These are phyloP conservation scores for Gymnosoma rotundatum DNA, from an alignment of 2,888 invertebrate genomes.

Conservation along the genomic window DNA sequence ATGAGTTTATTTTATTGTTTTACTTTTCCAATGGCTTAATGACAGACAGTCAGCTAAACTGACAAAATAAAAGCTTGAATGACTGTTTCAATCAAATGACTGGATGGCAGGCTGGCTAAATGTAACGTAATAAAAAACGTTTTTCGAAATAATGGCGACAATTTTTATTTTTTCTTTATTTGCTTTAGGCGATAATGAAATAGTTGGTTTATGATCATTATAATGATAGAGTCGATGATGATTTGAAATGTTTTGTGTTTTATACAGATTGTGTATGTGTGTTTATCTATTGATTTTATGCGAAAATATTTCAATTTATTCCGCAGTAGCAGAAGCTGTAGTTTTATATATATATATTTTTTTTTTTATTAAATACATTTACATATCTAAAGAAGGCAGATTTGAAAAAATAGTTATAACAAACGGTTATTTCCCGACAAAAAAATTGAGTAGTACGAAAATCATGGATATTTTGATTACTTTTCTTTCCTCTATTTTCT, in stretches of 20 bases:
- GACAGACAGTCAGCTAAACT: slow-evolving; percentile 14
- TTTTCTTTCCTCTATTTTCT: too few species aligned
- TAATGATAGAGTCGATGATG: slow-evolving; percentile 34
- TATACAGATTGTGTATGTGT: not conserved
- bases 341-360: too few species aligned
- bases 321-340: not conserved
- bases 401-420: too few species aligned
- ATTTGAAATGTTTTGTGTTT: slow-evolving; percentile 20
- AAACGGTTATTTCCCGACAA: too few species aligned
- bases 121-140: slow-evolving; percentile 25
- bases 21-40: slow-evolving; percentile 23
- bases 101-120: slow-evolving; percentile 33
- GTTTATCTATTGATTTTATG: slow-evolving; percentile 16
- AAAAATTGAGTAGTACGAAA: too few species aligned
- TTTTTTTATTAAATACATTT: too few species aligned
- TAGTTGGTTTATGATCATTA: slow-evolving; percentile 30
- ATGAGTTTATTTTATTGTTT: not conserved
- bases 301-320: slow-evolving; percentile 19
- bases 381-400: too few species aligned
- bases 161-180: not conserved
- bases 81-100: slow-evolving; percentile 43
- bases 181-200: slow-evolving; percentile 43
- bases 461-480: too few species aligned
- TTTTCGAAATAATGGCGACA: slow-evolving; percentile 61
- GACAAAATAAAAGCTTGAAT: slow-evolving; percentile 6